A percentile compares a stretch with the other conserved stretches of the same genome.
These are phyloP conservation scores for Cavia porcellus DNA, from an alignment of 2,113 vertebrate species.

Conservation along the genomic window DNA sequence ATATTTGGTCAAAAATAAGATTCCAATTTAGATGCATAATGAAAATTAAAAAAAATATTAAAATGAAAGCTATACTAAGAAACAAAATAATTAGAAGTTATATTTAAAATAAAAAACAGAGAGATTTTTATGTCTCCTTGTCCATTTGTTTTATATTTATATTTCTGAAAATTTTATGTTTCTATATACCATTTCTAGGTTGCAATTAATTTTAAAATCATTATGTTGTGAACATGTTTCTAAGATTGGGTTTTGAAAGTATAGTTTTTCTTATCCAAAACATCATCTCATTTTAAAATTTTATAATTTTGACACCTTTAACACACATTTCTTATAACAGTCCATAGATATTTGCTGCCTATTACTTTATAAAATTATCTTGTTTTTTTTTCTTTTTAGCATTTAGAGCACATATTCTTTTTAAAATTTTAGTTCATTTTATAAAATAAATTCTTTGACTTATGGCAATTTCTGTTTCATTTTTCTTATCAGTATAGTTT, in stretches of 20 bases:
- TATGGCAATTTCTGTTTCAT: not conserved
- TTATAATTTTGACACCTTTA: not conserved
- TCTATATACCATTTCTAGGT: not conserved
- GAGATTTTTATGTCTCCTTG: not conserved
- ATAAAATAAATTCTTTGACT: not conserved
- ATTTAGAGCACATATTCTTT: not conserved
- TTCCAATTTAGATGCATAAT: not conserved
- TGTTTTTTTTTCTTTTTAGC: not conserved
- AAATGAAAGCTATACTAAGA: not conserved
- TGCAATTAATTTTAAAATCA: not conserved
- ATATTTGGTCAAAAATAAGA: not conserved
- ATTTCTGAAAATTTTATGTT: not conserved
- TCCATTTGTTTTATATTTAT: not conserved
- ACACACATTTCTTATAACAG: not conserved
- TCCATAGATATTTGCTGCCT: not conserved
- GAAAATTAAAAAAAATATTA: not conserved
- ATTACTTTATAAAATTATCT: not conserved
- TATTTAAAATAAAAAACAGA: not conserved
- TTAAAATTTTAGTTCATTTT: not conserved
- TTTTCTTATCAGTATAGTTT: not conserved
- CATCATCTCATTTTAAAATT: not conserved
- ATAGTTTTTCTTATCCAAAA: not conserved
- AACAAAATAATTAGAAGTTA: not conserved
- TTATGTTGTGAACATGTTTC: not conserved
- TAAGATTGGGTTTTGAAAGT: not conserved